These are phyloP conservation scores for Euleptes europaea DNA, from an alignment of 2,113 vertebrate genomes.

Conservation along the genomic window DNA sequence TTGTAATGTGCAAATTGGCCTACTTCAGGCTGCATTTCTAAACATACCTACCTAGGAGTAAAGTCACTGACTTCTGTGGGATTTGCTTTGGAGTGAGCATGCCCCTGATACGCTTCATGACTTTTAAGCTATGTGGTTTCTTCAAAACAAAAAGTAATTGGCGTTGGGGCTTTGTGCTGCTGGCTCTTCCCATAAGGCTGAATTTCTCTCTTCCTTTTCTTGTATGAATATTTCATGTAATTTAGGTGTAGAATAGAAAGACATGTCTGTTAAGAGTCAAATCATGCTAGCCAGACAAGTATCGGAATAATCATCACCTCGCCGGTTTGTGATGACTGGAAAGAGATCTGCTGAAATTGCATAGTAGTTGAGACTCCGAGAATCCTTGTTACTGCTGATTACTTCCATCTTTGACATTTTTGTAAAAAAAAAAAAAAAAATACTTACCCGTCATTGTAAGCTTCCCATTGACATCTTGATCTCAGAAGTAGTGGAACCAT, in stretches of 20 bases:
- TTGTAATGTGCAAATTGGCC: too few relatives aligned
- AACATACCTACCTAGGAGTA: too few relatives aligned
- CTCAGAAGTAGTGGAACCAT: background rate
- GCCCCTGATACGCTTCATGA: too few relatives aligned
- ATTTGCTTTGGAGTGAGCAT: too few relatives aligned
- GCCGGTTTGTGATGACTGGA: background rate
- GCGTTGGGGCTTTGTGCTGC: background rate
- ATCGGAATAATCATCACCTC: background rate
- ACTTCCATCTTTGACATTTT: background rate
- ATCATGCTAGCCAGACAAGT: background rate
- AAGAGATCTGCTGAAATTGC: background rate
- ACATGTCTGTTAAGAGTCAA: background rate
- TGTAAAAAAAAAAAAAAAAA: too few relatives aligned
- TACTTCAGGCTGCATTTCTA: too few relatives aligned
- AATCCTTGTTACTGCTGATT: background rate
- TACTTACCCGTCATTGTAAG: background rate
- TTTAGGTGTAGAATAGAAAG: background rate
- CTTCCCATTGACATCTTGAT: background rate
- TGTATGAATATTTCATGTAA: conserved; percentile 1
- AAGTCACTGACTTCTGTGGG: too few relatives aligned
- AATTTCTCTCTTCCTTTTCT: background rate
- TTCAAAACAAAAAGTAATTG: background rate
- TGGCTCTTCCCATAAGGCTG: background rate
- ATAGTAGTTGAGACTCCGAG: background rate
- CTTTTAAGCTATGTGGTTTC: too few relatives aligned